A percentile compares a stretch with the other conserved stretches of the same genome.
Evolutionary conservation across 2,113 vertebrate genomes (phyloP).

Genomic region (Emydocephalus ijimae): DNA sequence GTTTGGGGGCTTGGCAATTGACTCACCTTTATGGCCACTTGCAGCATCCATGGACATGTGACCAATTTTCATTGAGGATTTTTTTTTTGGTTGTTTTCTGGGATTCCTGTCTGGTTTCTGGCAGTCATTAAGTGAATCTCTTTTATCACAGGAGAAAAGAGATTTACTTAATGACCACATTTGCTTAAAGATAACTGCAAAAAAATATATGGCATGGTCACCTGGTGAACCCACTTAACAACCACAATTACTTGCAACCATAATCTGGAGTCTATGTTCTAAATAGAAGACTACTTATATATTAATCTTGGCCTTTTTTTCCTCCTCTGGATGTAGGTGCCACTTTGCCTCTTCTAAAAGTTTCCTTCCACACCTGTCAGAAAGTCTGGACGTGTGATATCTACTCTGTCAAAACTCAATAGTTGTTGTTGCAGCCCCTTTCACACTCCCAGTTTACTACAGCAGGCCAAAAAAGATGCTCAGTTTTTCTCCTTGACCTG

Average conservation of each 20-base stretch:
- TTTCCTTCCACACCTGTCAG: slow-evolving; percentile 3
- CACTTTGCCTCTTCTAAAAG: slow-evolving; percentile 5
- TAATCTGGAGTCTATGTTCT: too few species aligned
- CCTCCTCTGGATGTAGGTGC: neutral
- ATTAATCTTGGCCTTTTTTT: neutral
- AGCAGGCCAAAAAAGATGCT: neutral
- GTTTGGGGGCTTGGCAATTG: neutral
- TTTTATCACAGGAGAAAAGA: too few species aligned
- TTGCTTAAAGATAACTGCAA: too few species aligned
- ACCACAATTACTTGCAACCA: too few species aligned
- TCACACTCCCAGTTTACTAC: neutral
- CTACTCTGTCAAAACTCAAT: neutral
- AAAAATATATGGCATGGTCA: too few species aligned
- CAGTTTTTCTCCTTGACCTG: neutral
- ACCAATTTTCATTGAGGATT: neutral
- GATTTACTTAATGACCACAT: too few species aligned
- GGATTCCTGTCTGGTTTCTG: neutral
- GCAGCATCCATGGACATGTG: neutral
- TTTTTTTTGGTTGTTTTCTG: neutral
- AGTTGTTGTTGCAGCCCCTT: fast-evolving
- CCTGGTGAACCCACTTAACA: too few species aligned
- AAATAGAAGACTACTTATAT: neutral
- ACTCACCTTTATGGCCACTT: neutral
- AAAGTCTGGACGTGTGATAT: neutral
- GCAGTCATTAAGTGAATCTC: too few species aligned